phyloP scores from a whole-genome alignment of 1,140 invertebrate species.

The Drosophila bifasciata region DNA sequence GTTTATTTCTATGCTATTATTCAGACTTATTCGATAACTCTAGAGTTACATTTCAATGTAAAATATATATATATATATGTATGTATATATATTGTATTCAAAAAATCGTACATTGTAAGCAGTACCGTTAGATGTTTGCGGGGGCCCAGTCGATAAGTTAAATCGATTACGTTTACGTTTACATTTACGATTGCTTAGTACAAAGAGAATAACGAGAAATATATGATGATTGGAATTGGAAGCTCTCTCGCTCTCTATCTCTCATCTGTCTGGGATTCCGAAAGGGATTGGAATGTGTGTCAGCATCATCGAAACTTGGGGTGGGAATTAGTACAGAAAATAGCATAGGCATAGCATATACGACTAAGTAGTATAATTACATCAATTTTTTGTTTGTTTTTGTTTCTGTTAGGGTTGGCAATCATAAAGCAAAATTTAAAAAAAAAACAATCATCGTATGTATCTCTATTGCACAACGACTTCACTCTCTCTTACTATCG shows the following conservation, averaged over 20 bases:
- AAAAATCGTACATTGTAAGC: constrained; percentile 37
- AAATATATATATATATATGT: too few relatives aligned
- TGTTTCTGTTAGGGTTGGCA: constrained; percentile 24
- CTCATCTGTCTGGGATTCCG: too few relatives aligned
- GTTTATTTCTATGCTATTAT: constrained; percentile 71
- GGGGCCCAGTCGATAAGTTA: too few relatives aligned
- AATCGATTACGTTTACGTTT: constrained; percentile 10
- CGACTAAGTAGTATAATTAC: constrained; percentile 32
- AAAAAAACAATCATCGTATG: constrained; percentile 17
- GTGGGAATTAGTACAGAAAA: constrained; percentile 9
- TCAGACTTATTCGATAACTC: constrained; percentile 77
- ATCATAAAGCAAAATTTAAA: constrained; percentile 59
- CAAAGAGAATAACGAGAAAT: constrained; percentile 18
- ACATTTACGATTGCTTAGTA: constrained; percentile 6
- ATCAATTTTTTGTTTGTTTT: constrained; percentile 4
- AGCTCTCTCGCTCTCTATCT: constrained; percentile 11
- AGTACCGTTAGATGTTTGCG: constrained; percentile 3
- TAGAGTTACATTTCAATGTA: constrained; percentile 76
- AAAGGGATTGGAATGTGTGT: too few relatives aligned
- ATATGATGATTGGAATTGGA: constrained; percentile 9
- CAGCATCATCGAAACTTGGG: constrained; percentile 18
- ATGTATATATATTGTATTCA: constrained; percentile 31
- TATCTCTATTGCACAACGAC: constrained; percentile 48
- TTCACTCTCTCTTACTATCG: constrained; percentile 22
- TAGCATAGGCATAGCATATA: constrained; percentile 2